Conservation (phyloP, 2,113 vertebrate species). For the Nothobranchius kuhntae region DNA sequence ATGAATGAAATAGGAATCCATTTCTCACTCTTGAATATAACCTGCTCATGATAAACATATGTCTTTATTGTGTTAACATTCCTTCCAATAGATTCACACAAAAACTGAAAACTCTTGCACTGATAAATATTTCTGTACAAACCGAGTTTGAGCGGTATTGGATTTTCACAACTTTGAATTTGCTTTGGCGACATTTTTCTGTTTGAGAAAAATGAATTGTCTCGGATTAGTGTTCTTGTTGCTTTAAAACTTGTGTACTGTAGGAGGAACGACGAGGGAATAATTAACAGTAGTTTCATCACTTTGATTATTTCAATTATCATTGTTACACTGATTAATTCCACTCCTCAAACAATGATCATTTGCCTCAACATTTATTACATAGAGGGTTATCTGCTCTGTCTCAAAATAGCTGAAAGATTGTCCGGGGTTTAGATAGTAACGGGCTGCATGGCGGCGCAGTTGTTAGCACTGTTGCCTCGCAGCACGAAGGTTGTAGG, state of each 20-base stretch:
- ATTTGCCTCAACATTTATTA: slow-evolving; percentile 56
- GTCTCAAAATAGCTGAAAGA: slow-evolving; percentile 27
- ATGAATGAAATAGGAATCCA: background rate
- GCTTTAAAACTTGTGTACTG: slow-evolving; percentile 8
- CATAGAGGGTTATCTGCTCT: slow-evolving; percentile 32
- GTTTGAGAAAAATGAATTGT: background rate
- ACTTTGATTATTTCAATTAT: slow-evolving; percentile 62
- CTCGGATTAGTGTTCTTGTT: slow-evolving; percentile 2
- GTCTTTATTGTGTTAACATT: no score
- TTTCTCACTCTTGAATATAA: no score
- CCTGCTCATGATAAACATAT: no score
- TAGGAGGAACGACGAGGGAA: slow-evolving; percentile 23
- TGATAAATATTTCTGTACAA: no score
- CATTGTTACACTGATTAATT: slow-evolving; percentile 66
- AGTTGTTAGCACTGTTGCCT: no score
- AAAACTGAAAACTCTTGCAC: no score
- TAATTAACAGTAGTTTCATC: slow-evolving; percentile 58
- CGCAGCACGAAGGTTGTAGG: no score
- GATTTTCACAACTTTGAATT: background rate
- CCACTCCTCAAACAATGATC: slow-evolving; percentile 55
- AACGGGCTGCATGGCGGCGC: no score
- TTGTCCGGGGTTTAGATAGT: background rate
- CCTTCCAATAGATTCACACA: no score
- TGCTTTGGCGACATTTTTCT: background rate
- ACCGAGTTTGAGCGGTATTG: no score